phyloP scores from a whole-genome alignment of 2,888 invertebrate genomes.

The Saturnia japonica region DNA sequence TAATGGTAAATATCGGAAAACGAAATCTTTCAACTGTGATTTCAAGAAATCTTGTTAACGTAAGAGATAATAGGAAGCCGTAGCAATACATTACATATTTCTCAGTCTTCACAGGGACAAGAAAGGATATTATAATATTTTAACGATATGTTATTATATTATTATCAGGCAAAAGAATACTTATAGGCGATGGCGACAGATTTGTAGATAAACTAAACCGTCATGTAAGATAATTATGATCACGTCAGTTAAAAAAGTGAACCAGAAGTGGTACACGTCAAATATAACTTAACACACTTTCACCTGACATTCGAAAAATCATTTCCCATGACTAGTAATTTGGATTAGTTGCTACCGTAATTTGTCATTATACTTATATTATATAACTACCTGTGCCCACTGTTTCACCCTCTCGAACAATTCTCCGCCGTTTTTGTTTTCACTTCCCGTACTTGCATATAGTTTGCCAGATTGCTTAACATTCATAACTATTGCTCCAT shows the following conservation, averaged over 20 bases:
- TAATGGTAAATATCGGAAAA: neutral
- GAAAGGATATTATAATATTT: no score
- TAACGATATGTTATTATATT: neutral
- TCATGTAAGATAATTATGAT: neutral
- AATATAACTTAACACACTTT: constrained; percentile 3
- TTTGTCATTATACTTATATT: neutral
- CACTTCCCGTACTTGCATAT: no score
- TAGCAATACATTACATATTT: constrained; percentile 1
- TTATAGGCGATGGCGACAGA: neutral
- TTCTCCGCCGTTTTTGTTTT: no score
- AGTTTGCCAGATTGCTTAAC: no score
- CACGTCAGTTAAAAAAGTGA: neutral
- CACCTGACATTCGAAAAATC: neutral
- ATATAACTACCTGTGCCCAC: no score
- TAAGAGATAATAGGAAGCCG: constrained; percentile 4
- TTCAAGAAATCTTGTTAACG: neutral
- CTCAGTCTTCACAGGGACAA: neutral
- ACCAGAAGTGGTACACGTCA: neutral
- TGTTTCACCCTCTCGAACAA: no score
- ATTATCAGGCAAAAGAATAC: neutral
- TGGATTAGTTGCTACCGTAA: neutral
- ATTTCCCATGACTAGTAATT: neutral
- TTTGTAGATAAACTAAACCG: neutral
- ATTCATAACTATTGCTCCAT: no score
- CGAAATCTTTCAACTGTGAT: constrained; percentile 6